Evolutionary conservation across 2,888 invertebrate genomes (phyloP).

Genomic region (Pollenia angustigena): DNA sequence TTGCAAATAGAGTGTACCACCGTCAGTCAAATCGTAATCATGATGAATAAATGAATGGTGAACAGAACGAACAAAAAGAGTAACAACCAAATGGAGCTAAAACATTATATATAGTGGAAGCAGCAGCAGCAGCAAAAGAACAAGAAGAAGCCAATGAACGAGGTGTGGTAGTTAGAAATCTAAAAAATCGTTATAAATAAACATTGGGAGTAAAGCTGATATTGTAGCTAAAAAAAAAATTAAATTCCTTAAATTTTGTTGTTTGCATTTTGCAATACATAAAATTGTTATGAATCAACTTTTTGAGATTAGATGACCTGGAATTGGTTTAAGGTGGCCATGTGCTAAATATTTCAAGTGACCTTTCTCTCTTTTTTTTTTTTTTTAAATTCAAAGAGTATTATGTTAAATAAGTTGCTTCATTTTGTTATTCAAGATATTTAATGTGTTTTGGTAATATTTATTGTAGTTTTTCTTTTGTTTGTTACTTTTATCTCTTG

Average conservation of each 20-base stretch:
- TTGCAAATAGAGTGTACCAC: constrained; percentile 80
- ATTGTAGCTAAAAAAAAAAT: constrained; percentile 44
- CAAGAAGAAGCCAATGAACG: constrained; percentile 49
- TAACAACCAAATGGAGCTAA: constrained; percentile 23
- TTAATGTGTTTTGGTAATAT: constrained; percentile 27
- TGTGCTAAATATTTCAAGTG: background rate
- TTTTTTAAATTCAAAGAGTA: background rate
- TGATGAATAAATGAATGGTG: constrained; percentile 69
- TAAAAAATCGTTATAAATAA: constrained; percentile 27
- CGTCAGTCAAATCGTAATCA: constrained; percentile 73
- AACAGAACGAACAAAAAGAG: constrained; percentile 52
- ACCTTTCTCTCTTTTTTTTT: background rate
- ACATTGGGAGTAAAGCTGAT: background rate
- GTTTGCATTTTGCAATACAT: constrained; percentile 44
- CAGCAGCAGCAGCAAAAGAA: constrained; percentile 8
- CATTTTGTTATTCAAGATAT: background rate
- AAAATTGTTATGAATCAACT: constrained; percentile 58
- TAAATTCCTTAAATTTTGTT: constrained; percentile 51
- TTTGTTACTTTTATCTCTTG: constrained; percentile 41
- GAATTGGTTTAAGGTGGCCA: constrained; percentile 45
- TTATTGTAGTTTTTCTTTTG: constrained; percentile 58
- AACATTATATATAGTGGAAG: background rate
- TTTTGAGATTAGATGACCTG: constrained; percentile 58
- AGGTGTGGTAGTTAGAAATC: constrained; percentile 55
- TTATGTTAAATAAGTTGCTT: background rate